These are phyloP conservation scores for Clavelina lepadiformis DNA, from an alignment of 23 tunicate species.

Conservation along the genomic window DNA sequence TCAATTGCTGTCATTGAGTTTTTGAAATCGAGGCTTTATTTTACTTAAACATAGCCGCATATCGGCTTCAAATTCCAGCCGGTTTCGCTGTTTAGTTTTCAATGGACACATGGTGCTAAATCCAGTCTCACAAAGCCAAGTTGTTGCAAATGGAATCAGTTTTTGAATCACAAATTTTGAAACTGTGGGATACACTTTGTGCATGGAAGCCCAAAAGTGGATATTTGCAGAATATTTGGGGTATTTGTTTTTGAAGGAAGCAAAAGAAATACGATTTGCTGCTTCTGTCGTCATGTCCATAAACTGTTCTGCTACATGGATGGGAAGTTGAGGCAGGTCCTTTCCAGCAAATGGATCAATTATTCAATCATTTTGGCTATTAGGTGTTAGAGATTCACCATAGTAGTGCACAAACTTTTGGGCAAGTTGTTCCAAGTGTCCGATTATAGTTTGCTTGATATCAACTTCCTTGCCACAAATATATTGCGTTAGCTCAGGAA, in stretches of 20 bases:
- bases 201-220: conserved; percentile 45
- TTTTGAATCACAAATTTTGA: too few species aligned
- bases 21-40: too few species aligned
- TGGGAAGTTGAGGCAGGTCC: conserved; percentile 31
- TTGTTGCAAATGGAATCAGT: too few species aligned
- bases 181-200: conserved; percentile 26
- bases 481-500: conserved; percentile 16
- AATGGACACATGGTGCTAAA: too few species aligned
- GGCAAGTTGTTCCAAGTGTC: conserved; percentile 39
- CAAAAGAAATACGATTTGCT: conserved; percentile 28
- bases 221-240: conserved; percentile 46
- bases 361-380: conserved; percentile 20
- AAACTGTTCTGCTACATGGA: conserved; percentile 27
- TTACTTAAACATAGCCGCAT: too few species aligned
- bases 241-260: conserved; percentile 32
- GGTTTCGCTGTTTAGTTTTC: too few species aligned
- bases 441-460: conserved; percentile 27
- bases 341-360: conserved; percentile 37
- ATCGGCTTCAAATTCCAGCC: too few species aligned
- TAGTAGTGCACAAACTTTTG: conserved; percentile 32
- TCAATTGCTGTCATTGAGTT: too few species aligned
- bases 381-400: conserved; percentile 25
- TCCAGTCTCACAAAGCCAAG: too few species aligned
- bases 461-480: conserved; percentile 22
- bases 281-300: conserved; percentile 26